Evolutionary conservation across 2,797 vertebrate species (phyloP).

Genomic region (Lepilemur septentrionalis): DNA sequence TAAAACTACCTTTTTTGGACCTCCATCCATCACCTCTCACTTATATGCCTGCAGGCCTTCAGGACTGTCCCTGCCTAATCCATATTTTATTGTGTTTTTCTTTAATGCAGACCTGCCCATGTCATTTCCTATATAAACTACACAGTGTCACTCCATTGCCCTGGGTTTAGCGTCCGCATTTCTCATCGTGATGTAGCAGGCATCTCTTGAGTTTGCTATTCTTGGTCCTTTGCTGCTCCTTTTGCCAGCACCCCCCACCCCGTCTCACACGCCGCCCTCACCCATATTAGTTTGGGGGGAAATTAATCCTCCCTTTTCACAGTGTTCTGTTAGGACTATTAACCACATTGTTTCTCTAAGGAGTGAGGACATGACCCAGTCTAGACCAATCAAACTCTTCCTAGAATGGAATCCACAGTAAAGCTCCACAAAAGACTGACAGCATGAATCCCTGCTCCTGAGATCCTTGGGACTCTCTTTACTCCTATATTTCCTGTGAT

Average conservation of each 20-base stretch:
- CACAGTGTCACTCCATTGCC: not conserved
- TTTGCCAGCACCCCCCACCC: not conserved
- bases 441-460: not conserved
- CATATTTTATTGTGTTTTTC: not conserved
- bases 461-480: not conserved
- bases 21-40: not conserved
- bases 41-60: not conserved
- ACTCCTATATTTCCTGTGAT: not conserved
- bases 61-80: not conserved
- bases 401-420: not conserved
- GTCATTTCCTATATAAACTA: not conserved
- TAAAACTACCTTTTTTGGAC: not conserved
- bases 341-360: not conserved
- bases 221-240: not conserved
- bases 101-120: not conserved
- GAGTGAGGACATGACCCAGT: not conserved
- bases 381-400: not conserved
- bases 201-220: not conserved
- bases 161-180: not conserved
- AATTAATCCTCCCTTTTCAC: not conserved
- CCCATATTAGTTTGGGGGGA: not conserved
- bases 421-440: not conserved
- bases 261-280: too few relatives aligned
- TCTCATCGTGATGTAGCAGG: not conserved
- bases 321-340: not conserved